phyloP scores from a whole-genome alignment of 1,140 invertebrate genomes.

The Nymphalis io region DNA sequence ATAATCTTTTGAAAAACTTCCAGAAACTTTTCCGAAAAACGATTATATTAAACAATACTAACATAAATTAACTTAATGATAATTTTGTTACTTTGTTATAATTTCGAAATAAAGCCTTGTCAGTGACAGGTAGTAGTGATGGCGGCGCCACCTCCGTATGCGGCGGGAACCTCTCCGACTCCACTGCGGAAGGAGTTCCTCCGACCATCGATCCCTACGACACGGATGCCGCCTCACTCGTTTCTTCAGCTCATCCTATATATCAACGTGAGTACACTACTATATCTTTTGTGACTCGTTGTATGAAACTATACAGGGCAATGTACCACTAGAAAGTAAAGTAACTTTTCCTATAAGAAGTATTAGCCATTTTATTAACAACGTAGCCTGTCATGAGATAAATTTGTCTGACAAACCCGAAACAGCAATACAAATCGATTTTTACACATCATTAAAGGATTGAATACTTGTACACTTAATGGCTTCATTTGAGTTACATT shows the following conservation, averaged over 20 bases:
- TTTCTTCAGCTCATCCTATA: conserved; percentile 88
- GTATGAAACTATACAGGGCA: background rate
- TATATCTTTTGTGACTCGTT: conserved; percentile 4
- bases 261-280: conserved; percentile 87
- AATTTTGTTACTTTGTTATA: background rate
- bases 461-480: no score
- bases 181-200: conserved; percentile 87
- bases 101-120: conserved; percentile 39
- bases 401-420: no score
- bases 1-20: no score
- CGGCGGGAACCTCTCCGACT: conserved; percentile 88
- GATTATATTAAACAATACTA: no score
- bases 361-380: no score
- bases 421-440: no score
- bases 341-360: no score
- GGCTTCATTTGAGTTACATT: no score
- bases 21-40: no score
- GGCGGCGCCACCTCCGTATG: conserved; percentile 86
- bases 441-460: no score
- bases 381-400: no score
- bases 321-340: background rate
- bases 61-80: no score
- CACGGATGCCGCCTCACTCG: conserved; percentile 87
- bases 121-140: conserved; percentile 88
- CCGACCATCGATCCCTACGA: conserved; percentile 86